These are phyloP conservation scores for Coleophora deauratella DNA, from an alignment of 2,888 invertebrate genomes.

Conservation along the genomic window DNA sequence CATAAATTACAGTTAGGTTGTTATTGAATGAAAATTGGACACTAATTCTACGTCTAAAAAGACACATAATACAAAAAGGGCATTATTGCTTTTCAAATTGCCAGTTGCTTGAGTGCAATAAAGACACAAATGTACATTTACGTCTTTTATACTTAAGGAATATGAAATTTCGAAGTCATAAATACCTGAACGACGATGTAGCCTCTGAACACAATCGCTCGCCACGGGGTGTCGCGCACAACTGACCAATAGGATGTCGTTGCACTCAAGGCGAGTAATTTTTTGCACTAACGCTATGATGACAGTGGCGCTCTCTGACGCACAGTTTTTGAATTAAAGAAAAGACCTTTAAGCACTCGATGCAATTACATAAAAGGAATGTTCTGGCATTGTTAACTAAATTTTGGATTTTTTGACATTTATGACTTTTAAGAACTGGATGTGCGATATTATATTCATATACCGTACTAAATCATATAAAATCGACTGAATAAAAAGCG, in stretches of 20 bases:
- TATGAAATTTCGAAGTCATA: slow-evolving; percentile 7
- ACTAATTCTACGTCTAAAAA: not conserved
- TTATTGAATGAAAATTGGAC: not conserved
- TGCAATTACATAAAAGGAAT: not conserved
- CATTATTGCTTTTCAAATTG: not conserved
- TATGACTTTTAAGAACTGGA: not conserved
- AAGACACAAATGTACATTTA: not conserved
- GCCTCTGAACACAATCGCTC: slow-evolving; percentile 6
- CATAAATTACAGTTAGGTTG: not conserved
- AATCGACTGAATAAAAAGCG: too few relatives aligned
- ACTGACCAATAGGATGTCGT: slow-evolving; percentile 5
- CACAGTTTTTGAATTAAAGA: not conserved
- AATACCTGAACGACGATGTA: slow-evolving; percentile 11
- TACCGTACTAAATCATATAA: too few relatives aligned
- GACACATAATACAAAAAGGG: not conserved
- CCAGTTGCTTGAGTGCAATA: not conserved
- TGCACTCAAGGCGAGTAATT: not conserved
- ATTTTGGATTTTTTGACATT: not conserved
- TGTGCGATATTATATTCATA: not conserved
- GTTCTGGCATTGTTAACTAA: not conserved
- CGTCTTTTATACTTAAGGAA: not conserved
- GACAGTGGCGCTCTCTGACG: not conserved
- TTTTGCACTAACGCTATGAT: not conserved
- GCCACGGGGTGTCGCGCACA: slow-evolving; percentile 6
- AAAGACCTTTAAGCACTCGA: not conserved